A percentile compares a stretch with the other conserved stretches of the same genome.
phyloP scores from a whole-genome alignment of 1,140 invertebrate genomes.

The Propsilocerus akamusi region DNA sequence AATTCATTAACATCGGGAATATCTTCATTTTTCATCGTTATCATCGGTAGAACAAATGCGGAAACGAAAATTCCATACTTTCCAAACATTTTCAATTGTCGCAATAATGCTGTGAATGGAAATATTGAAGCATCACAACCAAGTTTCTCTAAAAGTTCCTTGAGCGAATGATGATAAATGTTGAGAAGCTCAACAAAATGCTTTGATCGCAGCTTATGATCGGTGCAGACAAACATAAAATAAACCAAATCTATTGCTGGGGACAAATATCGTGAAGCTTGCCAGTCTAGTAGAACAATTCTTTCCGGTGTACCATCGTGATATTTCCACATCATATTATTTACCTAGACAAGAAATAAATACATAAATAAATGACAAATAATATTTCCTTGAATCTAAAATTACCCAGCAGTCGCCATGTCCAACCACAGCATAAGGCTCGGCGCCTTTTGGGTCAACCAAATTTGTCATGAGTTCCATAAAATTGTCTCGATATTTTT shows the following conservation, averaged over 20 bases:
- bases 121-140: conserved; percentile 11
- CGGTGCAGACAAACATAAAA: conserved; percentile 28
- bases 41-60: background rate
- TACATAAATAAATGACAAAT: too few species aligned
- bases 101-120: background rate
- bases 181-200: conserved; percentile 26
- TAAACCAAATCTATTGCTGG: conserved; percentile 31
- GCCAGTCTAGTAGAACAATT: conserved; percentile 25
- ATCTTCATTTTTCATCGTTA: background rate
- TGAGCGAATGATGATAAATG: conserved; percentile 28
- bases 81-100: background rate
- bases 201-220: conserved; percentile 21
- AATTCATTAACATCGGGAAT: background rate
- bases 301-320: background rate
- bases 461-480: background rate
- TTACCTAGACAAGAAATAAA: too few species aligned
- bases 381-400: too few species aligned
- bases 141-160: conserved; percentile 20
- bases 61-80: background rate
- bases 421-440: conserved; percentile 15
- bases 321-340: too few species aligned
- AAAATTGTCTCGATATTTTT: background rate
- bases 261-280: conserved; percentile 26
- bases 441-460: conserved; percentile 8
- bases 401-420: conserved; percentile 22